A percentile compares a stretch with the other conserved stretches of the same genome.
Evolutionary conservation across 1,140 invertebrate genomes (phyloP).

Genomic region (Paraescarpia echinospica): DNA sequence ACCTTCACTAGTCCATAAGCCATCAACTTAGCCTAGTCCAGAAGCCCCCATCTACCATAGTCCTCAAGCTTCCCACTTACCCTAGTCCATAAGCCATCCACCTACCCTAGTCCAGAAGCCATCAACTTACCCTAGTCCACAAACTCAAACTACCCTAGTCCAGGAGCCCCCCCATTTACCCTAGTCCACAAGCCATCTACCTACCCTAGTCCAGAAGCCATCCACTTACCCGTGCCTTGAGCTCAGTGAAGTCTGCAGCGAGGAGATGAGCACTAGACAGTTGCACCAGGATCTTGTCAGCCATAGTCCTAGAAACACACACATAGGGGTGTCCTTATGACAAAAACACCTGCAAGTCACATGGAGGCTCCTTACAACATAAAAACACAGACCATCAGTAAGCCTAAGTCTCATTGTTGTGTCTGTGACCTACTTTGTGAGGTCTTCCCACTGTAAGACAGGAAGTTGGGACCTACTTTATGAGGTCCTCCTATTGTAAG

Average conservation of each 20-base stretch:
- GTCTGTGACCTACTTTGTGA: not conserved
- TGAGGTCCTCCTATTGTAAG: constrained; percentile 36
- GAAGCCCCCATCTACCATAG: not conserved
- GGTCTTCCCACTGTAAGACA: constrained; percentile 36
- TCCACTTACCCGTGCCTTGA: constrained; percentile 43
- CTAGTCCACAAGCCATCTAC: too few species aligned
- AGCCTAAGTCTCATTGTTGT: too few species aligned
- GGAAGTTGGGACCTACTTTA: not conserved
- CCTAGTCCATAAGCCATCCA: constrained; percentile 4
- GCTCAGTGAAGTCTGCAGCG: constrained; percentile 35
- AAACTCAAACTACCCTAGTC: too few species aligned
- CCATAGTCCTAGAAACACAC: constrained; percentile 18
- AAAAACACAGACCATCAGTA: not conserved
- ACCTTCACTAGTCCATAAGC: too few species aligned
- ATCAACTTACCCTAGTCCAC: too few species aligned
- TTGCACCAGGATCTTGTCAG: constrained; percentile 41
- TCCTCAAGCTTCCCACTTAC: not conserved
- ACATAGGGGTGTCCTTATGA: not conserved
- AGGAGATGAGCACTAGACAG: constrained; percentile 43
- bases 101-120: too few species aligned
- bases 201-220: too few species aligned
- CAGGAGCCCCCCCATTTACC: too few species aligned
- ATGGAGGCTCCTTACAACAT: not conserved
- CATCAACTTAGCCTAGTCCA: too few species aligned
- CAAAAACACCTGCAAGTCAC: not conserved